Evolutionary conservation across 1,140 invertebrate genomes (phyloP).

Genomic region (Drosophila carrolli): DNA sequence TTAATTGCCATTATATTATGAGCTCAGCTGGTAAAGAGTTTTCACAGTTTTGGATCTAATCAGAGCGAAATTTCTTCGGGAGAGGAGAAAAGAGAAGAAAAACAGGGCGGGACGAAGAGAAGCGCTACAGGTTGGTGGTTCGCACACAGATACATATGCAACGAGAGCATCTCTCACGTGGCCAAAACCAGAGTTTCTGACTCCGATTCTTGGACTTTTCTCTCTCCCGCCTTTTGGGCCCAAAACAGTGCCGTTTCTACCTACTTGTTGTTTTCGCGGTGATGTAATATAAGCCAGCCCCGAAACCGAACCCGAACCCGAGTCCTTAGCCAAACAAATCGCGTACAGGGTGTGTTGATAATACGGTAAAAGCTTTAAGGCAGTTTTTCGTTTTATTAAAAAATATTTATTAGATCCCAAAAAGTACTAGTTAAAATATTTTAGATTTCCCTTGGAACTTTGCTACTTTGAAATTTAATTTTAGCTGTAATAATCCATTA

Average conservation of each 20-base stretch:
- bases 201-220: constrained; percentile 8
- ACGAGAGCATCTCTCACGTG: constrained; percentile 27
- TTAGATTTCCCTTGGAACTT: no score
- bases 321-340: constrained; percentile 59
- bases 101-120: constrained; percentile 28
- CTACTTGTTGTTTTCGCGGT: constrained; percentile 43
- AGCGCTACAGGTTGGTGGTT: constrained; percentile 67
- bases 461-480: no score
- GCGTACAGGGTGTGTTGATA: constrained; percentile 33
- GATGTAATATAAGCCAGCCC: constrained; percentile 60
- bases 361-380: not conserved
- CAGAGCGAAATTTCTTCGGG: constrained; percentile 3
- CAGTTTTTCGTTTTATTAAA: no score
- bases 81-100: constrained; percentile 3
- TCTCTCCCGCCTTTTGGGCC: constrained; percentile 33
- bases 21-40: constrained; percentile 17
- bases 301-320: constrained; percentile 1
- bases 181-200: not conserved
- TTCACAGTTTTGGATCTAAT: constrained; percentile 1
- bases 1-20: constrained; percentile 41
- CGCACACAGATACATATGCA: constrained; percentile 4
- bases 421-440: no score
- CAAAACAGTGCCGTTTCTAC: constrained; percentile 18
- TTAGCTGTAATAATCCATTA: no score
- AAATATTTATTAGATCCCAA: no score